These are phyloP conservation scores for Phenganax stokvisi DNA, from an alignment of 92 coral and sea anemone species.

Conservation along the genomic window DNA sequence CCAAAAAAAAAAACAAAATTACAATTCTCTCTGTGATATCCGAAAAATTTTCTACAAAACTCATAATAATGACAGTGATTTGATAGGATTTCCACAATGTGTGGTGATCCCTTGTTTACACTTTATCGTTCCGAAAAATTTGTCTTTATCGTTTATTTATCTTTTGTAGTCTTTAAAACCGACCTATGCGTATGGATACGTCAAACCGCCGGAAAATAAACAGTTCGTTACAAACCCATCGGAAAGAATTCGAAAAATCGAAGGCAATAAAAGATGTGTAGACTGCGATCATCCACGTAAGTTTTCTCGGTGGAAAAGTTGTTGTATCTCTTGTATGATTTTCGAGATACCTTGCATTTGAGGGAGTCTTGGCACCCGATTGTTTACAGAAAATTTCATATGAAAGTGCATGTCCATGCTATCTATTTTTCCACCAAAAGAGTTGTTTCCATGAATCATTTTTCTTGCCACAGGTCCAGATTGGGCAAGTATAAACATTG, in stretches of 20 bases:
- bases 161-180: slow-evolving; percentile 13
- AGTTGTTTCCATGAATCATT: background rate
- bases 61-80: no score
- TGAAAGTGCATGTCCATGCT: no score
- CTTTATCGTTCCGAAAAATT: no score
- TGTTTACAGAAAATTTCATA: background rate
- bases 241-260: slow-evolving; percentile 74
- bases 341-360: background rate
- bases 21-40: no score
- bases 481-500: slow-evolving; percentile 97
- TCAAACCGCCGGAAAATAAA: slow-evolving; percentile 48
- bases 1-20: no score
- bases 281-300: slow-evolving; percentile 88
- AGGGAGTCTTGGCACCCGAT: background rate
- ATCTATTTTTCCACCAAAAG: no score
- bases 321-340: background rate
- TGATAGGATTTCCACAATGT: background rate
- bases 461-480: slow-evolving; percentile 69
- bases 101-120: background rate
- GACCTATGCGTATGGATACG: slow-evolving; percentile 18
- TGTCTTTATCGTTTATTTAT: no score
- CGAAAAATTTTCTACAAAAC: no score
- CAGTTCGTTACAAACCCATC: slow-evolving; percentile 69
- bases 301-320: slow-evolving; percentile 16
- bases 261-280: slow-evolving; percentile 87